These are phyloP conservation scores for Aplysina aerophoba DNA, from an alignment of 37 sponge, comb jelly and placozoan genomes.

Conservation along the genomic window DNA sequence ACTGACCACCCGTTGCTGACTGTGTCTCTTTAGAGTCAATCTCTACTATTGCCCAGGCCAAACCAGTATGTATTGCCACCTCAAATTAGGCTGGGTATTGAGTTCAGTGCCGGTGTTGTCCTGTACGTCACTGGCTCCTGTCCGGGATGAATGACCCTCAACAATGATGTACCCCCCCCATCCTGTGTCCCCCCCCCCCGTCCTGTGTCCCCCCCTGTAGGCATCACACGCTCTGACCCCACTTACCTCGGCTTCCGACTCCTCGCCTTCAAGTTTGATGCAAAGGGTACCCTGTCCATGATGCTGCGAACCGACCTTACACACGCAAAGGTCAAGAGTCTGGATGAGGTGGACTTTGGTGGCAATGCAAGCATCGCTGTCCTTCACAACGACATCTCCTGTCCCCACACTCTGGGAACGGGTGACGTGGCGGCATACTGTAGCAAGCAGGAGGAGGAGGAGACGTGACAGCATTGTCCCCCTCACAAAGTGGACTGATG, in stretches of 20 bases:
- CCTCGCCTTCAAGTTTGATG: conserved; percentile 17
- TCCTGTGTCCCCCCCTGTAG: neutral
- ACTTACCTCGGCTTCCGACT: neutral
- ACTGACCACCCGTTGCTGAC: no score
- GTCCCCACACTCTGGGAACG: conserved; percentile 19
- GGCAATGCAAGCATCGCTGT: neutral
- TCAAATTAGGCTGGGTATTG: no score
- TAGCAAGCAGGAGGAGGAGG: neutral
- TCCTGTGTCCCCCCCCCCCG: no score
- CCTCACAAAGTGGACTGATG: no score
- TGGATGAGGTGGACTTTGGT: conserved; percentile 34
- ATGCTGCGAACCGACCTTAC: conserved; percentile 15
- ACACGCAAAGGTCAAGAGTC: neutral
- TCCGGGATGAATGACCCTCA: no score
- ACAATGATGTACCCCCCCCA: no score
- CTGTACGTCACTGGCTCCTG: no score
- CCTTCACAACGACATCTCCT: neutral
- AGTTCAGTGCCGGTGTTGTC: no score
- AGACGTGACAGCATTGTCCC: no score
- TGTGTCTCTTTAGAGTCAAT: no score
- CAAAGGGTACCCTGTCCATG: conserved; percentile 1
- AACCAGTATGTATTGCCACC: no score
- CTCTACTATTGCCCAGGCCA: no score
- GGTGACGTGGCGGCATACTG: conserved; percentile 5
- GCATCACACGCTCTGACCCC: neutral